These are phyloP conservation scores for Muraenolepis orangiensis DNA, from an alignment of 2,797 vertebrate species.

Conservation along the genomic window DNA sequence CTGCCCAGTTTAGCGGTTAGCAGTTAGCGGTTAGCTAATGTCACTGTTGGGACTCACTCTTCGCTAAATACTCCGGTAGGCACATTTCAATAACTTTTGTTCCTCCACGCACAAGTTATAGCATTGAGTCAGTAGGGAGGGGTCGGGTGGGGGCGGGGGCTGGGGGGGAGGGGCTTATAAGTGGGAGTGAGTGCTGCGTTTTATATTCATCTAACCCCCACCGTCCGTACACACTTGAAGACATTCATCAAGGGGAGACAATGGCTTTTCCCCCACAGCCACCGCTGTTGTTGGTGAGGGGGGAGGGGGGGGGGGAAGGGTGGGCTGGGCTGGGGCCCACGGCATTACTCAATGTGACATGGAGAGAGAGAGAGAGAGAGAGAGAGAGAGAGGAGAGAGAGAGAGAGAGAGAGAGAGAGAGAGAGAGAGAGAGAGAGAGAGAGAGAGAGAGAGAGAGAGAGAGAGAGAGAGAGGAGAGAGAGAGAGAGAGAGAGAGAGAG, in stretches of 20 bases:
- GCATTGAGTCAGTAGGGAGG: neutral
- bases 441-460: neutral
- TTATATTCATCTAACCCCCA: conserved; percentile 30
- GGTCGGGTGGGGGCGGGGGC: neutral
- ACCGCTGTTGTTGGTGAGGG: neutral
- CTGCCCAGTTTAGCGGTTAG: neutral
- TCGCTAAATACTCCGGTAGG: conserved; percentile 18
- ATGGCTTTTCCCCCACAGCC: neutral
- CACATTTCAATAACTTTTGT: conserved; percentile 36
- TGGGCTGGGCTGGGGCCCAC: conserved; percentile 14
- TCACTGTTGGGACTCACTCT: no score
- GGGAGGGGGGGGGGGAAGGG: neutral
- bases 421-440: neutral
- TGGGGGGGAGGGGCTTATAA: neutral
- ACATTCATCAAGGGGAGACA: conserved; percentile 40
- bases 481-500: neutral
- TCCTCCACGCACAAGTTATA: conserved; percentile 6
- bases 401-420: neutral
- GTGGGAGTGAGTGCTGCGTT: conserved; percentile 1
- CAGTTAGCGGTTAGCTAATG: no score
- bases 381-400: neutral
- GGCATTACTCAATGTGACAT: conserved; percentile 45
- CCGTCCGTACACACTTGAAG: conserved; percentile 41
- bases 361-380: neutral
- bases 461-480: neutral